Evolutionary conservation across 1,140 invertebrate genomes (phyloP), one percentile per base, ranked within the genome.

Genomic region (Scaptodrosophila lebanonensis): DNA sequence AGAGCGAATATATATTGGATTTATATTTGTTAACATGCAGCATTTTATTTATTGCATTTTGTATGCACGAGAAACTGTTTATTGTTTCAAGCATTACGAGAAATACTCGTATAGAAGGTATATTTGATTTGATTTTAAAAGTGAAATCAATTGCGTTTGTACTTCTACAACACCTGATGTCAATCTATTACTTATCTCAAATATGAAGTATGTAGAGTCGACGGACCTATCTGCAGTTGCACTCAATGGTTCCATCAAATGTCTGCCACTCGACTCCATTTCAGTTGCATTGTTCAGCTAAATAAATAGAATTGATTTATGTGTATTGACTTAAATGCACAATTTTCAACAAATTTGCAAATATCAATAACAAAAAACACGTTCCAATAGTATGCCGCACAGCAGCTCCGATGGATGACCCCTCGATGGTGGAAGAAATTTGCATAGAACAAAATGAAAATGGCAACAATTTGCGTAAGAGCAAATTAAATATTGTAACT

Each of bases 401-500:
- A 0, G 18, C 39, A 58, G 16, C 15, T 51, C 27, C 22, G 25
- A 9, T 29, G 40, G 17, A 13, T 13, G 25, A 15, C 11, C 54
- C 3, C 35, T 29, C 17, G 52, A 39, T 39, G 17, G 44, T 29
- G 12, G 22, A 12, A 18, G 9, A 59, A 57, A 67, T 70, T 66
- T 70, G 35, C 63, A 79, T 61, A 32, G 33, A 53, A 50, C 58
- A 66, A 71, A 71, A 52, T 35, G 49, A 27, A 77, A 66, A 61
- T 48, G 71, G 45, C 45, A 66, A 54, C 71, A 69, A 66, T 76
- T 76, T 76, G 73, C 61, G 54, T 67, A 62, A 68, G 73, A 77
- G 64, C 56, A 79, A 79, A 73, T 77, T 58, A 77, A 77, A 77
- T 77, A 79, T 68, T 79, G 73, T 73, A 66, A 58, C 75, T 68